phyloP scores from a whole-genome alignment of 2,113 vertebrate species.

The Sclerurus mexicanus region DNA sequence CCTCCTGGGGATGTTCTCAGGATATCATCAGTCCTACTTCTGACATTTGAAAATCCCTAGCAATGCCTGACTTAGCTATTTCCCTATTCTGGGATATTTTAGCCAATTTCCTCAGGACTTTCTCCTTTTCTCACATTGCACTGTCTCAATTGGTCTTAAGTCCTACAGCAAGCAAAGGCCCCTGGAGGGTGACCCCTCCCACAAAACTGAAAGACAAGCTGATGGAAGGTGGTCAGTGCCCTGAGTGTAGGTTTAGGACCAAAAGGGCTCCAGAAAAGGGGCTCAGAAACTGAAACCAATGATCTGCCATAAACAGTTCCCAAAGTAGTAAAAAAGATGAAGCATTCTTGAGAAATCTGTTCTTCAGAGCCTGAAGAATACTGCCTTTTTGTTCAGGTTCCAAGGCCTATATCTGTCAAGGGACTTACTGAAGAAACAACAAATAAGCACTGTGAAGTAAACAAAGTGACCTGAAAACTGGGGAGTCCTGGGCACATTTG shows the following conservation, averaged over 20 bases:
- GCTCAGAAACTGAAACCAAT: neutral
- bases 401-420: neutral
- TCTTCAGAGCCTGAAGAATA: neutral
- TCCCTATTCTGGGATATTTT: neutral
- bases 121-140: neutral
- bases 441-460: neutral
- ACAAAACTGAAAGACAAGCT: neutral
- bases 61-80: neutral
- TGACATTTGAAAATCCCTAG: neutral
- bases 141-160: neutral
- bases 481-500: neutral
- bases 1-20: neutral
- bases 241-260: neutral
- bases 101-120: neutral
- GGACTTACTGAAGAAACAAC: neutral
- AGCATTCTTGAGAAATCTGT: neutral
- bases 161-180: neutral
- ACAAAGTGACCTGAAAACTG: neutral
- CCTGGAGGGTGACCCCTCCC: accelerated
- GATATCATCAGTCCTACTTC: neutral
- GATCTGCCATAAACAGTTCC: neutral
- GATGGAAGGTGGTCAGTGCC: neutral
- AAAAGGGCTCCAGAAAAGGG: neutral
- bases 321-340: neutral
- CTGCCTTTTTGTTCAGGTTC: neutral